phyloP scores from a whole-genome alignment of 2,113 vertebrate species.

The Platichthys flesus region DNA sequence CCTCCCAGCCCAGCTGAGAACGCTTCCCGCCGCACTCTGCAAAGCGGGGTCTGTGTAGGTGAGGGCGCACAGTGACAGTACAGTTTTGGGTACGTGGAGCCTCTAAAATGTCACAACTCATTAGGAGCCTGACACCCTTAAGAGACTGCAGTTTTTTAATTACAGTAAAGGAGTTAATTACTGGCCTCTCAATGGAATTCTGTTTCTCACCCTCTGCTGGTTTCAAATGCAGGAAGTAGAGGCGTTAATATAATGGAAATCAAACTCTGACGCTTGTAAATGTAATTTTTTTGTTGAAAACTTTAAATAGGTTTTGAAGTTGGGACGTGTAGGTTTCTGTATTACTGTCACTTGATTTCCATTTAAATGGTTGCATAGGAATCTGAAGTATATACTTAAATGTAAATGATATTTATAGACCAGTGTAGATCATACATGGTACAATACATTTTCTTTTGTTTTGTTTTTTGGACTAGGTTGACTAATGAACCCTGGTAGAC shows the following conservation, averaged over 20 bases:
- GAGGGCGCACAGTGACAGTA: conserved; percentile 66
- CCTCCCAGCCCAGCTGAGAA: conserved; percentile 1
- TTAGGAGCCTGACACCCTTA: conserved; percentile 84
- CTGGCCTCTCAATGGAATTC: conserved; percentile 64
- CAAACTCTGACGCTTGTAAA: neutral
- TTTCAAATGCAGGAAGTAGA: conserved; percentile 36
- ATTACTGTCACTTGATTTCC: neutral
- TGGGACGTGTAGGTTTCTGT: neutral
- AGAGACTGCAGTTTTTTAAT: conserved; percentile 88
- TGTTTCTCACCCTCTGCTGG: conserved; percentile 47
- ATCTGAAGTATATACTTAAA: neutral
- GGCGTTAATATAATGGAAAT: conserved; percentile 14
- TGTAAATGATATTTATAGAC: neutral
- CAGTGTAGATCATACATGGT: neutral
- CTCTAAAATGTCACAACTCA: conserved; percentile 87
- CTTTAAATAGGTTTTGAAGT: conserved; percentile 34
- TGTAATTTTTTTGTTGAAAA: conserved; percentile 19
- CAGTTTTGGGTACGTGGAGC: conserved; percentile 80
- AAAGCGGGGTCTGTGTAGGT: neutral
- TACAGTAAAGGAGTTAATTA: conserved; percentile 91
- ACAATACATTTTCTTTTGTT: too few species aligned
- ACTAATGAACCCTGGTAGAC: neutral
- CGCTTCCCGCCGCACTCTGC: neutral
- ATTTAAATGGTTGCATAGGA: neutral
- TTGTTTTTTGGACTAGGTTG: neutral